Base-by-base conservation (phyloP, 2,797 vertebrate species). In the Selene dorsalis region DNA sequence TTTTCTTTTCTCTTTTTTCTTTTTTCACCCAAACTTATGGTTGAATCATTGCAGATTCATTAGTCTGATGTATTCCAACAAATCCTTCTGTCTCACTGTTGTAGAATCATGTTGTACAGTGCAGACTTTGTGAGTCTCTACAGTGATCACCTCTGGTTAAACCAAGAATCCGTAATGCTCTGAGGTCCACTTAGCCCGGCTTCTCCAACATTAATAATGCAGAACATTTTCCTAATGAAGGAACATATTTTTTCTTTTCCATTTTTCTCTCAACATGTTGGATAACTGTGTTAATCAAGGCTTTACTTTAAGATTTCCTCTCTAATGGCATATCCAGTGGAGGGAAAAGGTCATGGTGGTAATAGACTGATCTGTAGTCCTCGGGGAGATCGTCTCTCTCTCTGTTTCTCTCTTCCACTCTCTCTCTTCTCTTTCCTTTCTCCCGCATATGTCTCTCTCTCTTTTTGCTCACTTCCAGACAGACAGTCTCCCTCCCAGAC, bases 341-440 rank as follows among this genome's bases (percentile, higher is more conserved):
- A 93, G 87, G 89, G 96, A 97, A 98, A 97, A 97, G 97, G 97
- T 98, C 97, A 97, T 85, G 81, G 93, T 96, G 90, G 95, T 97
- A 97, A 97, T 96, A 97, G 96, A 97, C 96, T 97, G 96, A 97
- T 97, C 96, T 97, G 94, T 96, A 96, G 96, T 97, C 97, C 96
- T 95, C 95, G 82, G 93, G 96, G 95, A 96, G 95, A 84, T 77
- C 82, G 80, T 84, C 95, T 74, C 75, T 52, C 60, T 57, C 69
- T 72, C 70, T 80, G 65, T 68, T 56, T 52, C n/a, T 56, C 70
- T 59, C 52, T 41, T 4, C 22, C 10, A 10, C 84, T 84, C 95
- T 74, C 75, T 58, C 60, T 59, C 69, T 67, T 77, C 67, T 68
- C 67, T 55, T 22, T 62, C 70, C 67, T 50, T 43, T 61, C 50